phyloP scores from a whole-genome alignment of 2,888 invertebrate species.

The Brachyptera risi region DNA sequence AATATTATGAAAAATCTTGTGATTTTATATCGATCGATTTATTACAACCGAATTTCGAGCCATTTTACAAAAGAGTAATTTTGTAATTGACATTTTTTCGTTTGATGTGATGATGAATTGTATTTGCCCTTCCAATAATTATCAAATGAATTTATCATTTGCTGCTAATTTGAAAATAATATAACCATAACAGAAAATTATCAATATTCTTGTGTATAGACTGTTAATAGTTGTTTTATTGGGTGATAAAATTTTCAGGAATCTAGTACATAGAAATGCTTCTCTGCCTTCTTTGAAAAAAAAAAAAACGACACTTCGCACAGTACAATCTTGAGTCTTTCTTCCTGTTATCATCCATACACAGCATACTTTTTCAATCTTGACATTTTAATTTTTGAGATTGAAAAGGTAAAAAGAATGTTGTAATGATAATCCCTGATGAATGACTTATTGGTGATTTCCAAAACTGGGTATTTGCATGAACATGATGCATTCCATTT shows the following conservation, averaged over 20 bases:
- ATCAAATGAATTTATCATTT: too few species aligned
- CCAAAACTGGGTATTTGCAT: too few species aligned
- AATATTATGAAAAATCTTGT: too few species aligned
- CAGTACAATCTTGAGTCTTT: slow-evolving; percentile 15
- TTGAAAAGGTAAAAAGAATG: too few species aligned
- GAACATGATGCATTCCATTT: too few species aligned
- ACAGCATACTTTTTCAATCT: background rate
- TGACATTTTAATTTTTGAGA: background rate
- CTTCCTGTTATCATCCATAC: background rate
- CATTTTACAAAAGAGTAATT: too few species aligned
- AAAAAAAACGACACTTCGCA: slow-evolving; percentile 13
- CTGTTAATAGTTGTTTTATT: slow-evolving; percentile 1
- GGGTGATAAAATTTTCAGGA: background rate
- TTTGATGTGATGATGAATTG: background rate
- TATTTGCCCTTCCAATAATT: background rate
- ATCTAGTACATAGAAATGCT: slow-evolving; percentile 9
- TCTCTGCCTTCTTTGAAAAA: slow-evolving; percentile 16
- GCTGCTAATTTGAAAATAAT: background rate
- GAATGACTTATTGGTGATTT: too few species aligned
- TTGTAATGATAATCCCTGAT: too few species aligned
- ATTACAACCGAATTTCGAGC: too few species aligned
- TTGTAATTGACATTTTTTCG: too few species aligned
- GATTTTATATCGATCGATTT: too few species aligned
- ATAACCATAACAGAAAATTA: background rate
- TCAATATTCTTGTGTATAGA: background rate